Evolutionary conservation across 1,140 invertebrate species (phyloP).

Genomic region (Tetramorium simillimum): DNA sequence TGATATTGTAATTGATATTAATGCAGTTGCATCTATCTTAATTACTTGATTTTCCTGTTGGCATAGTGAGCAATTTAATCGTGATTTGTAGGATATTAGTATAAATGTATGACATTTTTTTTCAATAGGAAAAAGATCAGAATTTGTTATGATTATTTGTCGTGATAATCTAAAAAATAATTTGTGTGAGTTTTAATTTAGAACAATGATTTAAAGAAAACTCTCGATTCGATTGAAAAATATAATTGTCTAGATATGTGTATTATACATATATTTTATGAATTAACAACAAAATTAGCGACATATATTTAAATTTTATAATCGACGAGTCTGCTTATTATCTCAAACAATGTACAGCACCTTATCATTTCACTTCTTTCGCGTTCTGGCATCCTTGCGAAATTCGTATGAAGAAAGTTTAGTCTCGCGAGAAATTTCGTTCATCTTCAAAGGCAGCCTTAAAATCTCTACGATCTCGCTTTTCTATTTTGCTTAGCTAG

Average conservation of each 20-base stretch:
- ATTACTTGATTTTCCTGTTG: conserved; percentile 28
- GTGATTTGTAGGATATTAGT: conserved; percentile 14
- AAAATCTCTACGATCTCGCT: conserved; percentile 3
- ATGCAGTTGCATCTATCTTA: conserved; percentile 25
- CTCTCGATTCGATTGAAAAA: background rate
- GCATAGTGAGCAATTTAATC: background rate
- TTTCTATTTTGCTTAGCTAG: background rate
- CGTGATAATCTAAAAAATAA: background rate
- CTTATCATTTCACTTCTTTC: background rate
- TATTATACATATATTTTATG: background rate
- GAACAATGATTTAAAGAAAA: background rate
- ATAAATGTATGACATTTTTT: conserved; percentile 1
- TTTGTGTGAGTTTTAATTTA: conserved; percentile 7
- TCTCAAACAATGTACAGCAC: background rate
- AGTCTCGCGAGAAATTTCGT: background rate
- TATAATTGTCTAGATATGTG: background rate
- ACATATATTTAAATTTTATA: background rate
- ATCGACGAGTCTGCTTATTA: background rate
- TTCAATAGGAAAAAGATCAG: background rate
- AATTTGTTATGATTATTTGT: background rate
- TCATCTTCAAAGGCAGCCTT: background rate
- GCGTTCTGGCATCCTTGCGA: background rate
- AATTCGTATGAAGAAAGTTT: background rate
- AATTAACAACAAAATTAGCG: background rate
- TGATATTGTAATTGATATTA: conserved; percentile 40